These are phyloP conservation scores for Numenius arquata DNA, from an alignment of 2,113 vertebrate species.

Conservation along the genomic window DNA sequence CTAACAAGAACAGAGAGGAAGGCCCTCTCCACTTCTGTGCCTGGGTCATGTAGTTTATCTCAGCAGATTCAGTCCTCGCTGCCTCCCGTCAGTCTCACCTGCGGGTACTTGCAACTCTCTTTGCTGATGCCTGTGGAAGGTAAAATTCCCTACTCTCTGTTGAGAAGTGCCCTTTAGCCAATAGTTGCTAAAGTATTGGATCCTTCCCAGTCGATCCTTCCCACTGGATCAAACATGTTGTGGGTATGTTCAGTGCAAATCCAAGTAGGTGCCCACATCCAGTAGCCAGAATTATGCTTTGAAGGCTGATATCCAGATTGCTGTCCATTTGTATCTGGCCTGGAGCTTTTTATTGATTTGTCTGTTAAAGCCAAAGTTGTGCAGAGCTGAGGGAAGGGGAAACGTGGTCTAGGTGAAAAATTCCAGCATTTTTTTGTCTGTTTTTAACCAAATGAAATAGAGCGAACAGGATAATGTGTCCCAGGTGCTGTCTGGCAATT, in stretches of 20 bases:
- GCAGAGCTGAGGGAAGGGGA: neutral
- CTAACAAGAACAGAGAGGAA: neutral
- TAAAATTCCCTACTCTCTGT: neutral
- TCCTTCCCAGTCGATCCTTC: neutral
- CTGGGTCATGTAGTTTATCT: neutral
- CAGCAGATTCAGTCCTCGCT: neutral
- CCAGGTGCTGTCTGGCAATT: neutral
- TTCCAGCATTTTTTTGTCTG: neutral
- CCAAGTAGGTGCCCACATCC: neutral
- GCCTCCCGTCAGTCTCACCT: neutral
- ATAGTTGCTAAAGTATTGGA: neutral
- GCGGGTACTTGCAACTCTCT: neutral
- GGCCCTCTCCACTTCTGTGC: neutral
- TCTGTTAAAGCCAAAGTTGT: neutral
- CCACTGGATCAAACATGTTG: neutral
- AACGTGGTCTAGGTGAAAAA: neutral
- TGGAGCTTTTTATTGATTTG: neutral
- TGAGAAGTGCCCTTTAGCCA: neutral
- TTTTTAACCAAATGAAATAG: neutral
- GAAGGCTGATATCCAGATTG: neutral
- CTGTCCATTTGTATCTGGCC: neutral
- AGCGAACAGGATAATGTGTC: neutral
- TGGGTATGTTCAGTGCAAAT: neutral
- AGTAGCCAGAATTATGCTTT: neutral
- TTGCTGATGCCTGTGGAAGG: neutral